Conservation (phyloP, 2,113 vertebrate species). For the Lepus americanus region DNA sequence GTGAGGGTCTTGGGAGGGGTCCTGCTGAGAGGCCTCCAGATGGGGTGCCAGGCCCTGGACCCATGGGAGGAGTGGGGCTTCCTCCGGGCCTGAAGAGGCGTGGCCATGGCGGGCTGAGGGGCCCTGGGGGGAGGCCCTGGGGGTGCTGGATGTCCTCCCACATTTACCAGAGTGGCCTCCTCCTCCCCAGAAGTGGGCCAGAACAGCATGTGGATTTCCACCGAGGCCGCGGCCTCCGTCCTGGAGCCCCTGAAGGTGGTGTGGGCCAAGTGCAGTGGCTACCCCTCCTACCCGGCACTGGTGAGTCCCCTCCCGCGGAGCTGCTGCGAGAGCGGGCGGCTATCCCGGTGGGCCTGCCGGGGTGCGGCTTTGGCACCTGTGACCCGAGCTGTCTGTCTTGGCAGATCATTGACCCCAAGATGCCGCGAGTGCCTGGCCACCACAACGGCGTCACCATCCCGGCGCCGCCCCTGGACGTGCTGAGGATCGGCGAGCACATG, state of each 20-base stretch:
- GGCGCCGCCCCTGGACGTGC: conserved; percentile 95
- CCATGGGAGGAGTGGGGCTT: background rate
- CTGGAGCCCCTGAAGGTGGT: conserved; percentile 98
- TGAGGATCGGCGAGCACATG: conserved; percentile 98
- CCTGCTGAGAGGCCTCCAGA: background rate
- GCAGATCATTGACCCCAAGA: conserved; percentile 98
- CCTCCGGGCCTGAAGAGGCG: background rate
- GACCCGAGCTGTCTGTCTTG: background rate
- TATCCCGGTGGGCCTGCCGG: too few species aligned
- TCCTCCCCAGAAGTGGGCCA: conserved; percentile 95
- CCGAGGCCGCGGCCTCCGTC: conserved; percentile 93
- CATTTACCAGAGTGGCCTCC: fast-evolving
- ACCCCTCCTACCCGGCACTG: conserved; percentile 98
- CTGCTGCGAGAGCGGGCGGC: background rate
- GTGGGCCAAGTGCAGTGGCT: conserved; percentile 99
- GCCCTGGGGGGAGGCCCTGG: too few species aligned
- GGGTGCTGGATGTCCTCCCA: too few species aligned
- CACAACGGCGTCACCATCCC: conserved; percentile 98
- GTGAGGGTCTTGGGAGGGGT: background rate
- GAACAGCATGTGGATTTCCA: conserved; percentile 98
- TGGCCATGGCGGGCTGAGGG: background rate
- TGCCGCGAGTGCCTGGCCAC: conserved; percentile 97
- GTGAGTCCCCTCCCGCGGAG: conserved; percentile 83
- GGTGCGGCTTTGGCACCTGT: background rate
- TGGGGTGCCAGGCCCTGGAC: background rate